A percentile compares a stretch with the other conserved stretches of the same genome.
Conservation (phyloP, 2,888 invertebrate genomes). For the Xiphydria camelus region DNA sequence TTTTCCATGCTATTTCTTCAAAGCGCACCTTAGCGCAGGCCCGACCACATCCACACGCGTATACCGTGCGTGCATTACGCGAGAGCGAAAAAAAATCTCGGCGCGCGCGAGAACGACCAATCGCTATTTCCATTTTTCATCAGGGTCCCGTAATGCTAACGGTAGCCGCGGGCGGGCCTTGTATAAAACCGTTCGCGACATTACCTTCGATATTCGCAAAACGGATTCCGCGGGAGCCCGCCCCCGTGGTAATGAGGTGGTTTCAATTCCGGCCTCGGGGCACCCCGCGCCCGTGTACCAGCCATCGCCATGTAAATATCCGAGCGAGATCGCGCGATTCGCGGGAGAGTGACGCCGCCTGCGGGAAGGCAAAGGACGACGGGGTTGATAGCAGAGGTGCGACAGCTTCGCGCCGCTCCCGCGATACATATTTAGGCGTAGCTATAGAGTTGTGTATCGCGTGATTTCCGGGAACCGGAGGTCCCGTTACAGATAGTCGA, state of each 20-base stretch:
- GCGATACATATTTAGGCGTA: not conserved
- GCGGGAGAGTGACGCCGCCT: not conserved
- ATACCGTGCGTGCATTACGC: too few species aligned
- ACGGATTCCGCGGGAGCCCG: slow-evolving; percentile 52
- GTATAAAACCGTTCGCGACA: slow-evolving; percentile 56
- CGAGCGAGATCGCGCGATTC: slow-evolving; percentile 32
- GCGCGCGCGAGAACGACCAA: slow-evolving; percentile 32
- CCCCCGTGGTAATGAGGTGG: slow-evolving; percentile 54
- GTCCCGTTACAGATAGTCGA: too few species aligned
- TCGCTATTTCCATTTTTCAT: slow-evolving; percentile 56
- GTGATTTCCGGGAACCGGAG: too few species aligned
- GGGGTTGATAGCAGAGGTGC: slow-evolving; percentile 17
- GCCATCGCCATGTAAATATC: slow-evolving; percentile 49
- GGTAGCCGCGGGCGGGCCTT: slow-evolving; percentile 39
- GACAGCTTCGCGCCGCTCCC: slow-evolving; percentile 1
- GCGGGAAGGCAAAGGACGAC: not conserved
- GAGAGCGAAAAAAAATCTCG: too few species aligned
- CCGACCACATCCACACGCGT: too few species aligned
- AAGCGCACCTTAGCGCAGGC: too few species aligned
- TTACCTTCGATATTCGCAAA: slow-evolving; percentile 58
- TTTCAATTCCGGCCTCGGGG: slow-evolving; percentile 57
- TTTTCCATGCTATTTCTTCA: too few species aligned
- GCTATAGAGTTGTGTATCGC: too few species aligned
- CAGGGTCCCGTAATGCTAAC: slow-evolving; percentile 38
- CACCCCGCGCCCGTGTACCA: slow-evolving; percentile 20